Evolutionary conservation across 2,888 invertebrate genomes (phyloP), one percentile per base, ranked within the genome.

Genomic region (Ornithoptera priamus): DNA sequence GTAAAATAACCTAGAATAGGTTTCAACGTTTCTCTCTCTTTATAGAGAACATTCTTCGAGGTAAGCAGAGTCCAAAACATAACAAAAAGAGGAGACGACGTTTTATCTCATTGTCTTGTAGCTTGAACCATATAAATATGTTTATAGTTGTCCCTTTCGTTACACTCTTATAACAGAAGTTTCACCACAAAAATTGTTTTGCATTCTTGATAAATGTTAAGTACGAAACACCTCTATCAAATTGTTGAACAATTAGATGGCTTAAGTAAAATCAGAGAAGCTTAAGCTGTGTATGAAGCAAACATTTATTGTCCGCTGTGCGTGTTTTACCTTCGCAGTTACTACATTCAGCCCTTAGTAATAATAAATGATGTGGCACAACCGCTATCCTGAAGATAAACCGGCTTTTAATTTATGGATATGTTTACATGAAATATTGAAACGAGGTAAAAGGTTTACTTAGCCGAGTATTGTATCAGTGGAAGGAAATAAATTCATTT

Each of bases 341-440:
- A 22, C 58, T 46, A 59, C 59, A 56, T 65, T 65, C 10, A 12
- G 18, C 39, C 42, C 58, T 59, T 50, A 12, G 22, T 61, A 69
- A 69, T 65, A 61, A 68, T 64, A 36, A 69, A 69, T 57, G 53
- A 10, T 36, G 59, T 64, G 46, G n/a, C 39, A 22, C 46, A 6
- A 65, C 56, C n/a, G 12, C 53, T 22, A 56, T 30, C 60, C 42
- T 65, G 46, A 36, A 61, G 53, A 61, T 65, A 65, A 65, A 61
- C 60, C 64, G 15, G 59, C 64, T 65, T 60, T 53, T 60, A 64
- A 65, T 53, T 64, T 69, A 61, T 56, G 17, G 39, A 17, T 46
- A 36, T 60, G 56, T 57, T 42, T 42, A 20, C 30, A 39, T 24
- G 59, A 22, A 65, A 65, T 65, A 65, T 42, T 69, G 15, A 60